phyloP scores from a whole-genome alignment of 2,888 invertebrate species.

The Apoda limacodes region DNA sequence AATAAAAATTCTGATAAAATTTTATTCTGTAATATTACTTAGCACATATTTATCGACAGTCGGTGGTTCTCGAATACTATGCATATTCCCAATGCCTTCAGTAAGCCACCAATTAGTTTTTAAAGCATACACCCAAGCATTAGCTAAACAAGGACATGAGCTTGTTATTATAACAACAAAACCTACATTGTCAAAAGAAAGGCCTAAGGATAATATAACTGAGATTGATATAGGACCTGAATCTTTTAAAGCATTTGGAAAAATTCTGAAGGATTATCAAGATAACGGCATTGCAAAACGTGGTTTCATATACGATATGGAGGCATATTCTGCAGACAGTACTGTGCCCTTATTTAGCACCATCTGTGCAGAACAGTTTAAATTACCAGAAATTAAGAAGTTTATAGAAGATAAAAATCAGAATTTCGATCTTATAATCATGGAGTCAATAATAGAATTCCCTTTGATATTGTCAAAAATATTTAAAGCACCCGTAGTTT shows the following conservation, averaged over 20 bases:
- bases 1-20: no score
- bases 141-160: conserved; percentile 45
- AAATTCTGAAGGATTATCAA: conserved; percentile 7
- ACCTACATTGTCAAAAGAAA: conserved; percentile 29
- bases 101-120: conserved; percentile 48
- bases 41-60: no score
- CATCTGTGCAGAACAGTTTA: no score
- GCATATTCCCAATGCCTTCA: conserved; percentile 33
- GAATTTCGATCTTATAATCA: conserved; percentile 28
- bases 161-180: conserved; percentile 41
- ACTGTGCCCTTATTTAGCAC: no score
- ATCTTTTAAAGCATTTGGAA: conserved; percentile 24
- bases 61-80: conserved; percentile 38
- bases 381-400: no score
- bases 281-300: not conserved
- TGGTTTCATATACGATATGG: no score
- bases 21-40: no score
- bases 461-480: conserved; percentile 22
- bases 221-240: conserved; percentile 40
- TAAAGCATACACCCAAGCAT: conserved; percentile 34
- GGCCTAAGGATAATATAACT: conserved; percentile 30
- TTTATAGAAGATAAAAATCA: conserved; percentile 6
- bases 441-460: conserved; percentile 22
- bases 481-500: conserved; percentile 26
- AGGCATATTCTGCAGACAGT: no score